Evolutionary conservation across 2,113 vertebrate genomes (phyloP).

Genomic region (Suricata suricatta): DNA sequence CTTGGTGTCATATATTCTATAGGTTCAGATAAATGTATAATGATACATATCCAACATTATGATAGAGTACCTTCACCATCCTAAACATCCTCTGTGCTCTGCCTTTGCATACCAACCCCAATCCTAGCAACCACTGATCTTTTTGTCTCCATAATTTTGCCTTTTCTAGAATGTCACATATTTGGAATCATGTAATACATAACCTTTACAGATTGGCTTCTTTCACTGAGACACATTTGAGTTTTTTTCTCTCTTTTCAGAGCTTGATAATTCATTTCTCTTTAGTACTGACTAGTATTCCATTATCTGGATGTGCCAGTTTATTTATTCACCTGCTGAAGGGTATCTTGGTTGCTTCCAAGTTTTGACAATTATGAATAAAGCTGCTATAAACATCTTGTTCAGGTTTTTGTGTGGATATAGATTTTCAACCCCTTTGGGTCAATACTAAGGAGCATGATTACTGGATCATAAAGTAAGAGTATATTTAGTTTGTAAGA

Average conservation of each 20-base stretch:
- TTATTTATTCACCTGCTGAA: background rate
- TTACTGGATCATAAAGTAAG: background rate
- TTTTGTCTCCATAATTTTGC: background rate
- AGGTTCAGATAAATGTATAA: background rate
- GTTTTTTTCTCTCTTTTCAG: background rate
- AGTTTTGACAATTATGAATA: background rate
- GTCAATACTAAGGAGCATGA: too few relatives aligned
- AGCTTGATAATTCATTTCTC: background rate
- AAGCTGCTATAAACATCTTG: background rate
- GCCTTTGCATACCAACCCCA: background rate
- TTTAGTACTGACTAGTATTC: background rate
- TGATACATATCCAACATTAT: background rate
- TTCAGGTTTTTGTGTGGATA: background rate
- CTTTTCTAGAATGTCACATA: background rate
- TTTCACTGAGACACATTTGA: background rate
- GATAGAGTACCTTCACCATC: background rate
- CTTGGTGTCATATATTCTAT: background rate
- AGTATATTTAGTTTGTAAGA: background rate
- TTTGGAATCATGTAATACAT: background rate
- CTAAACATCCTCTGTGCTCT: background rate
- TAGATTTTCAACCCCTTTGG: background rate
- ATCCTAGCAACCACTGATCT: background rate
- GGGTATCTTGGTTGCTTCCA: background rate
- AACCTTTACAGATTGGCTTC: background rate
- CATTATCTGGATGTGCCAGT: background rate